A percentile compares a stretch with the other conserved stretches of the same genome.
These are phyloP conservation scores for Sturmia bella DNA, from an alignment of 2,888 invertebrate species.

Conservation along the genomic window DNA sequence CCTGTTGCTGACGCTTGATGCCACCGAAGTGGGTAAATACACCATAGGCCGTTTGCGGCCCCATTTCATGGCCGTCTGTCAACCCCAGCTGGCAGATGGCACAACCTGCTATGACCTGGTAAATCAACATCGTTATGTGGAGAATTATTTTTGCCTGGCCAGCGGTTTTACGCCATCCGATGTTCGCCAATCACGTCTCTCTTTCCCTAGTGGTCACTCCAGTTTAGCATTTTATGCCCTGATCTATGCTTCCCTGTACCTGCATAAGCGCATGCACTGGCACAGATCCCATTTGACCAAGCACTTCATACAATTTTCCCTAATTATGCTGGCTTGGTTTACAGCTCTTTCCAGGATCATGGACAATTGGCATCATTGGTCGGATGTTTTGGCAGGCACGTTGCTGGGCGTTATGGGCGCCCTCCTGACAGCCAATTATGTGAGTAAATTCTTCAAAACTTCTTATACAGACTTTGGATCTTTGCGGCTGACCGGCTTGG, in stretches of 20 bases:
- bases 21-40: conserved; percentile 78
- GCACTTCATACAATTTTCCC: conserved; percentile 87
- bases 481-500: conserved; percentile 39
- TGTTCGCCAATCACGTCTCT: conserved; percentile 89
- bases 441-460: conserved; percentile 60
- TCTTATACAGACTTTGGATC: conserved; percentile 45
- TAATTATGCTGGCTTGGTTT: conserved; percentile 78
- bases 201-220: conserved; percentile 95
- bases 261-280: conserved; percentile 92
- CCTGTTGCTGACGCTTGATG: conserved; percentile 74
- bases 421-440: conserved; percentile 74
- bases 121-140: conserved; percentile 87
- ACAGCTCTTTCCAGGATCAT: conserved; percentile 77
- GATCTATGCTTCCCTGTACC: conserved; percentile 91
- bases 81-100: conserved; percentile 85
- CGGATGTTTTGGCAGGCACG: conserved; percentile 76
- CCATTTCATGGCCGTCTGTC: conserved; percentile 85
- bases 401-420: conserved; percentile 74
- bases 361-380: conserved; percentile 80
- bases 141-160: conserved; percentile 86
- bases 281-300: conserved; percentile 89
- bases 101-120: conserved; percentile 84
- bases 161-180: conserved; percentile 82
- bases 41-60: conserved; percentile 77
- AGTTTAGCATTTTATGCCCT: conserved; percentile 92